Percentiles rank a stretch among this genome's conserved stretches.
phyloP scores from a whole-genome alignment of 23 tunicate genomes.

The Styela plicata region DNA sequence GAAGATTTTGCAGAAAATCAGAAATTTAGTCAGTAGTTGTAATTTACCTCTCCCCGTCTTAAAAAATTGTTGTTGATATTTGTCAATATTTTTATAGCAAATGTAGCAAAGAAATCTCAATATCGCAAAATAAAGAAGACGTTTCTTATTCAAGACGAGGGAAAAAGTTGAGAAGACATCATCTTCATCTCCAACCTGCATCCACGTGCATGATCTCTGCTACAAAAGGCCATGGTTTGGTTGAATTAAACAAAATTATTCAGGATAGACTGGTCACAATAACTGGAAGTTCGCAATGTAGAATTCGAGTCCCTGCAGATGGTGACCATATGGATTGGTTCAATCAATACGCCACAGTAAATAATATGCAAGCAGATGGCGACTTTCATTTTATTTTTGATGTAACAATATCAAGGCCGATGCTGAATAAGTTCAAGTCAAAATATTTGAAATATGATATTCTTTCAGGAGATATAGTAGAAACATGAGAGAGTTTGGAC shows the following conservation, averaged over 20 bases:
- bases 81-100: too few relatives aligned
- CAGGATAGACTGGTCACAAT: slow-evolving; percentile 49
- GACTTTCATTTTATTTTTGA: slow-evolving; percentile 37
- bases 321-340: slow-evolving; percentile 69
- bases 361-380: slow-evolving; percentile 24
- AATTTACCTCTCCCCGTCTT: too few relatives aligned
- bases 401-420: slow-evolving; percentile 1
- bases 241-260: slow-evolving; percentile 23
- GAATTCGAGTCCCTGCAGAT: slow-evolving; percentile 44
- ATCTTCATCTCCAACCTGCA: slow-evolving; percentile 23
- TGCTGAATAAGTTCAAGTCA: slow-evolving; percentile 27
- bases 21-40: too few relatives aligned
- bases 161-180: neutral
- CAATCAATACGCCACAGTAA: slow-evolving; percentile 30
- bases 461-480: neutral
- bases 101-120: too few relatives aligned
- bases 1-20: too few relatives aligned
- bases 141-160: neutral
- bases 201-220: slow-evolving; percentile 52
- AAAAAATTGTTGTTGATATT: too few relatives aligned
- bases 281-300: slow-evolving; percentile 29
- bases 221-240: slow-evolving; percentile 37
- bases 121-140: neutral
- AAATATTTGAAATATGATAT: slow-evolving; percentile 11
- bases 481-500: too few relatives aligned